Evolutionary conservation across 2,888 invertebrate genomes (phyloP).

Genomic region (Lasioglossum malachurum): DNA sequence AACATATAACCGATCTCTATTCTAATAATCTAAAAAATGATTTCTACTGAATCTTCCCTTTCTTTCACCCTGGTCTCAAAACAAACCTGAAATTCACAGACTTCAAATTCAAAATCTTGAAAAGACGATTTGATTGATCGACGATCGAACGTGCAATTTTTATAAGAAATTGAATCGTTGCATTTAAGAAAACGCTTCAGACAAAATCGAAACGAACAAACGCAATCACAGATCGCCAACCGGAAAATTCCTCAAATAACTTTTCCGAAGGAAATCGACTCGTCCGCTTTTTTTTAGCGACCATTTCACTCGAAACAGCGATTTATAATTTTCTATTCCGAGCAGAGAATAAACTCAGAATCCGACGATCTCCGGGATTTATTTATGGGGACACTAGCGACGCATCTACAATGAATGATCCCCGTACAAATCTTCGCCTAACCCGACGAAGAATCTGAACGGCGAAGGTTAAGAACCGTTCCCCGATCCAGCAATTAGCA

Average conservation of each 20-base stretch:
- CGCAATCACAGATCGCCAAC: too few relatives aligned
- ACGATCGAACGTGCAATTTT: too few relatives aligned
- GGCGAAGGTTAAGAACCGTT: constrained; percentile 55
- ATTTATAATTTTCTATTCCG: not conserved
- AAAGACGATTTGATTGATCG: too few relatives aligned
- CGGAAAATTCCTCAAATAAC: not conserved
- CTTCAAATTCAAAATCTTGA: too few relatives aligned
- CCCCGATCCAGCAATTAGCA: constrained; percentile 81
- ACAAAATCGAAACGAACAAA: not conserved
- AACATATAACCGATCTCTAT: not conserved
- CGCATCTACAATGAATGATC: constrained; percentile 11
- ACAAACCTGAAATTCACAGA: not conserved
- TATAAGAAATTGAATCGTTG: too few relatives aligned
- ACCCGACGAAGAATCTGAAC: constrained; percentile 19
- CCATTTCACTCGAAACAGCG: not conserved
- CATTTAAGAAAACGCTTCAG: too few relatives aligned
- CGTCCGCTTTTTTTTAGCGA: not conserved
- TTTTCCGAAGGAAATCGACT: not conserved
- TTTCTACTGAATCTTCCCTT: not conserved
- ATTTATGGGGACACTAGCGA: not conserved
- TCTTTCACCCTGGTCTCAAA: not conserved
- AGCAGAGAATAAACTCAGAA: not conserved
- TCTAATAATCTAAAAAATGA: not conserved
- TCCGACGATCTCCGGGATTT: not conserved
- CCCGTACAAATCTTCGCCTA: constrained; percentile 10